phyloP scores from a whole-genome alignment of 2,113 vertebrate genomes.

The Rostratula benghalensis region DNA sequence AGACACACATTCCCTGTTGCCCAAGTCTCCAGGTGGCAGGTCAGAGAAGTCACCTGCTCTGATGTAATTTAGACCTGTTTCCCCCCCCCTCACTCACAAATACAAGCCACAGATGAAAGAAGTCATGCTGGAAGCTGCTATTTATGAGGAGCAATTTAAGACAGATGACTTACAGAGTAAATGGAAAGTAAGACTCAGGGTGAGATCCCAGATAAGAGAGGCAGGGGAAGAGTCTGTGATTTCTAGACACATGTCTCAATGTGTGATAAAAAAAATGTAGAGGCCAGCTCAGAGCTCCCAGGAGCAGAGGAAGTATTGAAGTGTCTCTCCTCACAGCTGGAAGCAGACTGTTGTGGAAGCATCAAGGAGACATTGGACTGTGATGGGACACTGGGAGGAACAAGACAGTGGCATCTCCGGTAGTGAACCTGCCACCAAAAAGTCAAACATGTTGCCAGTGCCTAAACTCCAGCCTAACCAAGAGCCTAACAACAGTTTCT shows the following conservation, averaged over 20 bases:
- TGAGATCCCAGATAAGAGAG: neutral
- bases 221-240: neutral
- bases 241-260: neutral
- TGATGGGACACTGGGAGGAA: neutral
- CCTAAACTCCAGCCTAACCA: neutral
- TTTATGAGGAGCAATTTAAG: neutral
- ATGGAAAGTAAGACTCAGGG: neutral
- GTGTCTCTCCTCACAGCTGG: neutral
- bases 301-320: neutral
- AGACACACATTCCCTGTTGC: neutral
- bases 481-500: neutral
- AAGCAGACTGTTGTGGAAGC: neutral
- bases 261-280: neutral
- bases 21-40: neutral
- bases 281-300: neutral
- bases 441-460: neutral
- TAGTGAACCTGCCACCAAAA: neutral
- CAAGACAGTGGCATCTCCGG: neutral
- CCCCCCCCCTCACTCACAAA: neutral
- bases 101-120: neutral
- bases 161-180: neutral
- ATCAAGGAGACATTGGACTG: neutral
- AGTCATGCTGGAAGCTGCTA: neutral
- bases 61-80: conserved; percentile 7
- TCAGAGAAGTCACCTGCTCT: neutral